Base-by-base conservation (phyloP, 2,888 invertebrate species). In the Hypena proboscidalis region DNA sequence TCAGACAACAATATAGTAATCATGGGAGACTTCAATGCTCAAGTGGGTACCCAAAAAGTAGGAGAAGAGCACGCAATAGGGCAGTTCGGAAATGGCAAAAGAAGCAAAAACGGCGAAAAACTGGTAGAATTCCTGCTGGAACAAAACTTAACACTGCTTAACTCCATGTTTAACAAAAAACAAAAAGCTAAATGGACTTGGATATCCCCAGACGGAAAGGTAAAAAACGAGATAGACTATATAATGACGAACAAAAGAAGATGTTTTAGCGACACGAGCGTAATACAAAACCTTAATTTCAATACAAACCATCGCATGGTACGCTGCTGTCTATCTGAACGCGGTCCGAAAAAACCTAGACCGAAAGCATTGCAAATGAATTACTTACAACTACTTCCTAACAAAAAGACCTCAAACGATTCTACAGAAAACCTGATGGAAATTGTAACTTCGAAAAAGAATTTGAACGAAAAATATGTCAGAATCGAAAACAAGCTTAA, bases 391-490 rank as follows among this genome's bases (percentile, higher is more conserved):
- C n/a, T n/a, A n/a, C n/a, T n/a, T n/a, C n/a, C n/a, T n/a, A n/a
- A n/a, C n/a, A n/a, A n/a, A n/a, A n/a, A n/a, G n/a, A n/a, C n/a
- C n/a, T n/a, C n/a, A n/a, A n/a, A n/a, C n/a, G n/a, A n/a, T n/a
- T n/a, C n/a, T n/a, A n/a, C n/a, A n/a, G n/a, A n/a, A n/a, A n/a
- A n/a, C n/a, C n/a, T n/a, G n/a, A 47, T 42, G 41, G 44, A 47
- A 31, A 21, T 9, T 0, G 27, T 26, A 6, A 37, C 7, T 6
- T 37, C 36, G 13, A 32, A 41, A n/a, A 36, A 20, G 8, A 11
- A 43, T 9, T 10, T 40, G 33, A 37, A n/a, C n/a, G 37, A 44
- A 37, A 50, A 34, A 40, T 50, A 40, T 20, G 20, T 11, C 2
- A 25, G 11, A 7, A 2, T 36, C 26, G 27, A 50, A 23, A 41